Evolutionary conservation across 2,113 vertebrate species (phyloP).

Genomic region (Canis aureus): DNA sequence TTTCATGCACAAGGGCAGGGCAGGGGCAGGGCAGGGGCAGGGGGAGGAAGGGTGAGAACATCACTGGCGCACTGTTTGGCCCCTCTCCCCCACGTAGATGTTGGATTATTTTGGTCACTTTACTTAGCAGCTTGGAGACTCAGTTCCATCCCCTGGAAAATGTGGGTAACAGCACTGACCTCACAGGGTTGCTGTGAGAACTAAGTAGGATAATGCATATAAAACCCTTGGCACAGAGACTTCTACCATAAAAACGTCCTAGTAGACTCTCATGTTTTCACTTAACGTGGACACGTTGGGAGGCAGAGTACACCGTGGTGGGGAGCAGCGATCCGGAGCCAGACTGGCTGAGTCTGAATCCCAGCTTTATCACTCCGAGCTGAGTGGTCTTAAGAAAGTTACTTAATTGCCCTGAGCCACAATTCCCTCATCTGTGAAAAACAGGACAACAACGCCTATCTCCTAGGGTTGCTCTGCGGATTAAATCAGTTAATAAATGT

Average conservation of each 20-base stretch:
- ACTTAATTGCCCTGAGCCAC: not conserved
- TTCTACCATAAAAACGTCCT: not conserved
- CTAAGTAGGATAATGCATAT: not conserved
- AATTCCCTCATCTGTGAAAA: constrained; percentile 9
- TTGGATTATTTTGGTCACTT: not conserved
- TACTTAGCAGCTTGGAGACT: not conserved
- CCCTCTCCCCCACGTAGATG: too few species aligned
- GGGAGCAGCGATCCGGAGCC: not conserved
- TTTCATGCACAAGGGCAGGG: not conserved
- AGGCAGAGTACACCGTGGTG: too few species aligned
- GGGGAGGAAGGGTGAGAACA: not conserved
- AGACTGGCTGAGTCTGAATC: not conserved
- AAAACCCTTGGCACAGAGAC: not conserved
- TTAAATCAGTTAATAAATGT: not conserved
- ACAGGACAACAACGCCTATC: not conserved
- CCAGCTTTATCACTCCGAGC: not conserved
- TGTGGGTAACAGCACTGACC: not conserved
- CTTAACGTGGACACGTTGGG: not conserved
- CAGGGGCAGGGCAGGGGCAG: not conserved
- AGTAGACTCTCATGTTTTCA: not conserved
- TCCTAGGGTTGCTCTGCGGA: not conserved
- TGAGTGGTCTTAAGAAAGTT: not conserved
- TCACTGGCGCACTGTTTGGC: not conserved
- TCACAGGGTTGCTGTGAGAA: not conserved
- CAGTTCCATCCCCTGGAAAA: constrained; percentile 21